Percentiles rank a stretch among this genome's conserved stretches.
Evolutionary conservation across 2,113 vertebrate genomes (phyloP).

Genomic region (Periophthalmus modestus): DNA sequence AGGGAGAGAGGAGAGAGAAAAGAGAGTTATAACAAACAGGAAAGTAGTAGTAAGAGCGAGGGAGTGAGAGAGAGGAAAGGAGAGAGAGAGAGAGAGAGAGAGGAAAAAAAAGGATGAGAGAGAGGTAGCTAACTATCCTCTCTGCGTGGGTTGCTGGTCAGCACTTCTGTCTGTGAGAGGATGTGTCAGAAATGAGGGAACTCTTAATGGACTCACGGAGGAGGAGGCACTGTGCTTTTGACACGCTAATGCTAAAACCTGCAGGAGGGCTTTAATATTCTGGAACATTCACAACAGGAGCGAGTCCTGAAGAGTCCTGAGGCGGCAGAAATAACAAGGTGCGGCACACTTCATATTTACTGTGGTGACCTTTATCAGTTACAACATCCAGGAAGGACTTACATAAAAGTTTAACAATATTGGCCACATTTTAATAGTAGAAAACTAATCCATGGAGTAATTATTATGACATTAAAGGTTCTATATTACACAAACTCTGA

Average conservation of each 20-base stretch:
- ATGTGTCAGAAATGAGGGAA: slow-evolving; percentile 48
- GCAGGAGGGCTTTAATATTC: neutral
- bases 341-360: neutral
- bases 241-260: neutral
- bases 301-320: too few relatives aligned
- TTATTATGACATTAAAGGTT: too few relatives aligned
- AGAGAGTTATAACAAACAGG: neutral
- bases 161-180: slow-evolving; percentile 47
- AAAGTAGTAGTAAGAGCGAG: neutral
- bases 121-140: neutral
- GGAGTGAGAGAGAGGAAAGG: too few relatives aligned
- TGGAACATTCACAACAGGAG: neutral
- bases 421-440: too few relatives aligned
- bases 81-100: too few relatives aligned
- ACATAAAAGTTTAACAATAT: too few relatives aligned
- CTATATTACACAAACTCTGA: too few relatives aligned
- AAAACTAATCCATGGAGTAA: too few relatives aligned
- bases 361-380: neutral
- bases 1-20: too few relatives aligned
- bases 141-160: slow-evolving; percentile 46
- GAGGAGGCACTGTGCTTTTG: neutral
- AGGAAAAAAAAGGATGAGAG: too few relatives aligned
- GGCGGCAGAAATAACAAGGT: too few relatives aligned
- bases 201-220: slow-evolving; percentile 77
- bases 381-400: too few relatives aligned